Evolutionary conservation across 2,888 invertebrate genomes (phyloP).

Genomic region (Ornithoptera alexandrae): DNA sequence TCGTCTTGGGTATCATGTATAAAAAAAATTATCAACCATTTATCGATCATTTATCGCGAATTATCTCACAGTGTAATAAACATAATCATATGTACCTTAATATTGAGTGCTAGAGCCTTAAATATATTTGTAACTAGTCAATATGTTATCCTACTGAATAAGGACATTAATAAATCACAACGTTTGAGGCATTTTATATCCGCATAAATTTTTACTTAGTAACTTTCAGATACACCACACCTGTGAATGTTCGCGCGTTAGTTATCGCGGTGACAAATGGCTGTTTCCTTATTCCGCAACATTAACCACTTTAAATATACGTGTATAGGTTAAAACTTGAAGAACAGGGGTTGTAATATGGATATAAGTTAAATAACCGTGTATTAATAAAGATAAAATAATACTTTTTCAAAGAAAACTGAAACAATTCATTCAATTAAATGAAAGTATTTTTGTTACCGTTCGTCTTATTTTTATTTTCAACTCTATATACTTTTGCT

Average conservation of each 20-base stretch:
- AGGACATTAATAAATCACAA: slow-evolving; percentile 7
- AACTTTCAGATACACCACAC: slow-evolving; percentile 20
- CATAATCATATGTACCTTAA: too few relatives aligned
- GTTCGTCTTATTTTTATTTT: too few relatives aligned
- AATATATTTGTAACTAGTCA: not conserved
- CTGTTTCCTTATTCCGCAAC: slow-evolving; percentile 24
- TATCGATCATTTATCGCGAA: not conserved
- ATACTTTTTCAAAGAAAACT: too few relatives aligned
- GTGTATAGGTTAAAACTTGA: slow-evolving; percentile 1
- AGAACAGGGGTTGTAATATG: not conserved
- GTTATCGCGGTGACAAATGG: slow-evolving; percentile 26
- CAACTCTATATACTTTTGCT: too few relatives aligned
- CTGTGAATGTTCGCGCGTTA: slow-evolving; percentile 19
- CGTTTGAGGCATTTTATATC: slow-evolving; percentile 14
- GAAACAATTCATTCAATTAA: too few relatives aligned
- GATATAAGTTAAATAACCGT: too few relatives aligned
- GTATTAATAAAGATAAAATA: too few relatives aligned
- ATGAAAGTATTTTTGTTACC: too few relatives aligned
- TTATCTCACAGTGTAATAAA: not conserved
- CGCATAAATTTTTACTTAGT: slow-evolving; percentile 21
- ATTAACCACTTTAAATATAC: slow-evolving; percentile 14
- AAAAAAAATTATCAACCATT: too few relatives aligned
- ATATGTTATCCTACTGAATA: not conserved
- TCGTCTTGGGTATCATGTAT: too few relatives aligned
- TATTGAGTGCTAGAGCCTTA: too few relatives aligned